A percentile compares a stretch with the other conserved stretches of the same genome.
Evolutionary conservation across 2,797 vertebrate species (phyloP).

Genomic region (Trachurus trachurus): DNA sequence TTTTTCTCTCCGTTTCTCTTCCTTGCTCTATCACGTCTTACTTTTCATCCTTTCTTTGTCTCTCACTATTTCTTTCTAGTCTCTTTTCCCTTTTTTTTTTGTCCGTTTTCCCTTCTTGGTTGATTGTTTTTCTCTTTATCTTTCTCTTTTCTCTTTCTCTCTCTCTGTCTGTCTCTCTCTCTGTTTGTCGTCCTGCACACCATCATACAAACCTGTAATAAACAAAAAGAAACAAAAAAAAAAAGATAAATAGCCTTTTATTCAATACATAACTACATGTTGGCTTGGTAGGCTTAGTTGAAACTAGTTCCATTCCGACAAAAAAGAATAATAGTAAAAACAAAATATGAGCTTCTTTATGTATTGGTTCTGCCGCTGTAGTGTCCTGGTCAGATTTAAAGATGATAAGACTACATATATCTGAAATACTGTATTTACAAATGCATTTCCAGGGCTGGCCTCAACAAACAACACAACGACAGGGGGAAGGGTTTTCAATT

Average conservation of each 20-base stretch:
- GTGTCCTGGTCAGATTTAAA: constrained; percentile 81
- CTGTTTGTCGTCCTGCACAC: constrained; percentile 56
- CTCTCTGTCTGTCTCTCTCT: constrained; percentile 18
- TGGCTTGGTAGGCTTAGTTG: constrained; percentile 78
- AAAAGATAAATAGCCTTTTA: constrained; percentile 78
- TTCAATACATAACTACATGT: constrained; percentile 75
- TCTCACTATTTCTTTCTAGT: not conserved
- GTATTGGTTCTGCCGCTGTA: constrained; percentile 83
- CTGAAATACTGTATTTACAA: constrained; percentile 83
- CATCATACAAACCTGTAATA: constrained; percentile 73
- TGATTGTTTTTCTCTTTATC: not conserved
- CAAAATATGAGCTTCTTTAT: constrained; percentile 80
- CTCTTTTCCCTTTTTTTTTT: not conserved
- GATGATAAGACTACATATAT: constrained; percentile 80
- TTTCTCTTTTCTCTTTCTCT: constrained; percentile 21
- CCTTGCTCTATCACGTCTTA: constrained; percentile 2
- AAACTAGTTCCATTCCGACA: constrained; percentile 82
- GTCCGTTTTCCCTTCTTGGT: not conserved
- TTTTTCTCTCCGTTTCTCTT: not conserved
- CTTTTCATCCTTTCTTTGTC: not conserved
- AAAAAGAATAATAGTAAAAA: constrained; percentile 71
- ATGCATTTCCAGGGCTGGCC: constrained; percentile 76
- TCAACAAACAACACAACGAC: constrained; percentile 41
- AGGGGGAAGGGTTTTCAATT: constrained; percentile 7
- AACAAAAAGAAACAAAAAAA: constrained; percentile 49